Conservation (phyloP, 2,113 vertebrate genomes). For the Aldabrachelys gigantea region DNA sequence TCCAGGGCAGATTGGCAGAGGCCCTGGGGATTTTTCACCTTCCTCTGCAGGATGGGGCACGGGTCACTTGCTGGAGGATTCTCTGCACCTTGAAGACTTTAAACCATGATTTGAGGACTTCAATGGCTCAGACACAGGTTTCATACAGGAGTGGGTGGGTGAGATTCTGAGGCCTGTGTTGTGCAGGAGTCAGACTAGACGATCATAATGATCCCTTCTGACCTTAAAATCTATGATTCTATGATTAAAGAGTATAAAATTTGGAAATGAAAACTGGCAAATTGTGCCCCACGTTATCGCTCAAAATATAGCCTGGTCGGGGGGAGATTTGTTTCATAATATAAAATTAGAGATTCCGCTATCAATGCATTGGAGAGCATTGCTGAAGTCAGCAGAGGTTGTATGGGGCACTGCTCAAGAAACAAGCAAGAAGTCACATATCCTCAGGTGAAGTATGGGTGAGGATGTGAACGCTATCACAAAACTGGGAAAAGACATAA, state of each 20-base stretch:
- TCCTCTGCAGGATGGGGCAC: no score
- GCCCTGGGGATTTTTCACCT: no score
- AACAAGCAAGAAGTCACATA: neutral
- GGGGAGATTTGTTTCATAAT: neutral
- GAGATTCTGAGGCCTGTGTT: no score
- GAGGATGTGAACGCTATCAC: neutral
- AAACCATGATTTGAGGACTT: no score
- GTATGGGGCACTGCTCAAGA: neutral
- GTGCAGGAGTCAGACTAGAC: no score
- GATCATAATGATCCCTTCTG: no score
- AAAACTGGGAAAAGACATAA: neutral
- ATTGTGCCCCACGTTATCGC: neutral
- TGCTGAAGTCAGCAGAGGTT: neutral
- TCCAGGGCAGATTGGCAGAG: no score
- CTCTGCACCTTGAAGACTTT: no score
- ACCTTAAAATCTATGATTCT: no score
- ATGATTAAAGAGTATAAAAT: neutral
- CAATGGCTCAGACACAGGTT: no score
- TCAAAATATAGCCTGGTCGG: neutral
- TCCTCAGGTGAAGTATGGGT: neutral
- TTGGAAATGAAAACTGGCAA: neutral
- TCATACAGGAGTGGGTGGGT: no score
- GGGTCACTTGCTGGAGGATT: no score
- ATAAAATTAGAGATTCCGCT: neutral
- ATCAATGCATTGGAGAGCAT: neutral